Conservation (phyloP, 1,140 invertebrate species). For the Drosophila lowei region DNA sequence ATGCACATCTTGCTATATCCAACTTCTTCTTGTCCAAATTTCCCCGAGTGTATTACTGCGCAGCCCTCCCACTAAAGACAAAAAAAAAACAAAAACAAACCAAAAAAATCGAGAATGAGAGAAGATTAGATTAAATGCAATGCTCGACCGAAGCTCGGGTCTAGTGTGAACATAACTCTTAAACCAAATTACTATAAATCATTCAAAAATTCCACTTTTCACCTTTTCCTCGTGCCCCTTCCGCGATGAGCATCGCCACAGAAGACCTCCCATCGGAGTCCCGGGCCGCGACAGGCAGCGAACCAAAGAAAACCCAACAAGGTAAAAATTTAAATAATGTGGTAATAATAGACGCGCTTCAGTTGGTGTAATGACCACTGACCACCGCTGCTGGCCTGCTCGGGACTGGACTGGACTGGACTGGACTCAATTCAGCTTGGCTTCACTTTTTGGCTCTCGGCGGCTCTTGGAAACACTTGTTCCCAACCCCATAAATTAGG, state of each 20-base stretch:
- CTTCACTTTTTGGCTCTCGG: slow-evolving; percentile 10
- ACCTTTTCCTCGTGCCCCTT: slow-evolving; percentile 38
- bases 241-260: neutral
- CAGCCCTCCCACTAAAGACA: slow-evolving; percentile 5
- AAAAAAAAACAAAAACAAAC: neutral
- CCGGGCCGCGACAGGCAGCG: slow-evolving; percentile 6
- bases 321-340: slow-evolving; percentile 74
- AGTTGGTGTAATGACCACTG: slow-evolving; percentile 73
- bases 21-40: neutral
- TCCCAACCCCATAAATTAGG: slow-evolving; percentile 47
- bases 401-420: neutral
- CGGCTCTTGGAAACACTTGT: slow-evolving; percentile 43
- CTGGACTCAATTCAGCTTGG: neutral
- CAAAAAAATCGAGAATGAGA: slow-evolving; percentile 25
- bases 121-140: slow-evolving; percentile 74
- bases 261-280: slow-evolving; percentile 33
- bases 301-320: slow-evolving; percentile 7
- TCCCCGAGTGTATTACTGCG: slow-evolving; percentile 9
- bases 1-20: no score
- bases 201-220: slow-evolving; percentile 79
- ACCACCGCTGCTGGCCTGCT: neutral
- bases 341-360: slow-evolving; percentile 81
- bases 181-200: slow-evolving; percentile 80
- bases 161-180: slow-evolving; percentile 81
- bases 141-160: slow-evolving; percentile 43